Conservation (phyloP, 2,113 vertebrate genomes). For the Chroicocephalus ridibundus region DNA sequence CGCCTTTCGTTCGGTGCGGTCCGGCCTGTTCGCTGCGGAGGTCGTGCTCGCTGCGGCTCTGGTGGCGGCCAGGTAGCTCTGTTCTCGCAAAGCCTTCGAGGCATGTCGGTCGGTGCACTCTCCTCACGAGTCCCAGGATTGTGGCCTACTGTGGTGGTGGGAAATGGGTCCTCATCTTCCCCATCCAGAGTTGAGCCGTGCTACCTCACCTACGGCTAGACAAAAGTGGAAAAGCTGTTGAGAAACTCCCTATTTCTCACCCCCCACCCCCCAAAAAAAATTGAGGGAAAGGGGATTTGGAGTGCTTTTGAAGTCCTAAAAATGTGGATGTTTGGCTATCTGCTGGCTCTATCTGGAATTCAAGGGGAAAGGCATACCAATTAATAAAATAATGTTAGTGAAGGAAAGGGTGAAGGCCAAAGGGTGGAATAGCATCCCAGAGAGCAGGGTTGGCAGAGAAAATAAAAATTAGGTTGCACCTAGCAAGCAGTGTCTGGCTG, state of each 20-base stretch:
- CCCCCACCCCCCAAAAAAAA: too few relatives aligned
- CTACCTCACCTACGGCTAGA: background rate
- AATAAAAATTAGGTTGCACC: background rate
- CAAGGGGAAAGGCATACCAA: background rate
- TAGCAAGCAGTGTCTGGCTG: rapidly evolving
- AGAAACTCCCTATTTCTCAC: too few relatives aligned
- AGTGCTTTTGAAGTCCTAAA: background rate
- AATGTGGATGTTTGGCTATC: rapidly evolving
- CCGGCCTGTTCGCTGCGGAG: rapidly evolving
- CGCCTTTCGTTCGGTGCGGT: rapidly evolving
- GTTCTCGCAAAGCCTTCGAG: rapidly evolving
- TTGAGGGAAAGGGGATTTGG: background rate
- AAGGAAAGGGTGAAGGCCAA: background rate
- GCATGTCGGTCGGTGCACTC: rapidly evolving
- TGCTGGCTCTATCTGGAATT: background rate
- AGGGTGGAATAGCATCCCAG: too few relatives aligned
- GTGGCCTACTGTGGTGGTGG: rapidly evolving
- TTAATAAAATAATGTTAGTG: rapidly evolving
- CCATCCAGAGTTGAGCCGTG: rapidly evolving
- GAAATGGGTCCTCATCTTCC: rapidly evolving
- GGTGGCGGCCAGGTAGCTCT: background rate
- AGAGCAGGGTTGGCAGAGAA: background rate
- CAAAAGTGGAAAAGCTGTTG: background rate
- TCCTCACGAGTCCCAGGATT: rapidly evolving
- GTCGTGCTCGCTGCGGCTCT: too few relatives aligned